Percentiles rank a stretch among this genome's conserved stretches.
Conservation (phyloP, 2,113 vertebrate genomes). For the Scomber japonicus region DNA sequence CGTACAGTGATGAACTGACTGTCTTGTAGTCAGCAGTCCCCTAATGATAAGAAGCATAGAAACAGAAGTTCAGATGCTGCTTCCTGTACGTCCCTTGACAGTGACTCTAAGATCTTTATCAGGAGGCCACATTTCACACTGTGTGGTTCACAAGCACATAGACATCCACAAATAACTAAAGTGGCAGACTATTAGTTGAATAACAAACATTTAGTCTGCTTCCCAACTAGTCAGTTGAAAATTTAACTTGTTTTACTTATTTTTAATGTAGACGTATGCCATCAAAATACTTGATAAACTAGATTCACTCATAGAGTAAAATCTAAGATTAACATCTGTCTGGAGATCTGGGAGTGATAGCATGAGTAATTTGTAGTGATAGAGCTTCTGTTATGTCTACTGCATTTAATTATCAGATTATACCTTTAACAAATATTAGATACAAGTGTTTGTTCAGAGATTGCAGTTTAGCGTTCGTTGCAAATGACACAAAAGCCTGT, state of each 20-base stretch:
- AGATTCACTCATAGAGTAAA: too few relatives aligned
- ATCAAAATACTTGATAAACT: too few relatives aligned
- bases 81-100: conserved; percentile 48
- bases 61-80: conserved; percentile 12
- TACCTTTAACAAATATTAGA: too few relatives aligned
- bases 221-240: not conserved
- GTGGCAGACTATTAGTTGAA: not conserved
- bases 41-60: not conserved
- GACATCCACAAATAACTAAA: not conserved
- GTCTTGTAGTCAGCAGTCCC: not conserved
- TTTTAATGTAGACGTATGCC: not conserved
- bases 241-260: not conserved
- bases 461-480: too few relatives aligned
- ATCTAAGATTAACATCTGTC: too few relatives aligned
- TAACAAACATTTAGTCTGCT: not conserved
- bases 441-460: too few relatives aligned
- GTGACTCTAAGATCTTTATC: conserved; percentile 65
- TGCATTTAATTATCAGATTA: too few relatives aligned
- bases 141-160: not conserved
- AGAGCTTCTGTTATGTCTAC: too few relatives aligned
- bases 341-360: too few relatives aligned
- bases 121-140: not conserved
- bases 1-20: not conserved
- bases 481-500: too few relatives aligned
- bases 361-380: too few relatives aligned